Percentiles rank a stretch among this genome's conserved stretches.
Evolutionary conservation across 2,113 vertebrate genomes (phyloP).

Genomic region (Bucco capensis): DNA sequence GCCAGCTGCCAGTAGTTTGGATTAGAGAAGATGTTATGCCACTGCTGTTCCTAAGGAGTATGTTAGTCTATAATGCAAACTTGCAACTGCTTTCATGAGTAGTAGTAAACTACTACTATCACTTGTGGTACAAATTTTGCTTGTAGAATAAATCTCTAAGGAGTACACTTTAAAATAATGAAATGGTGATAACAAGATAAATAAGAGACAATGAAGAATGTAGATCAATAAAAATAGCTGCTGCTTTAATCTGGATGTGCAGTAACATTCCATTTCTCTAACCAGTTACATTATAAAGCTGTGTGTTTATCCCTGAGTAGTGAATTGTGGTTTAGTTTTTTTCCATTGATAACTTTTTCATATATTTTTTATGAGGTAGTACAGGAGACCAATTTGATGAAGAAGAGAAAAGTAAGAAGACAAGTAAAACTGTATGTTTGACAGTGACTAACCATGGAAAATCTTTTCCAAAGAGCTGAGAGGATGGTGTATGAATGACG

Average conservation of each 20-base stretch:
- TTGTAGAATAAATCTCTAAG: background rate
- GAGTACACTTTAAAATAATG: background rate
- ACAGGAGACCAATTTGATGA: background rate
- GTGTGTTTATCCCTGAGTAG: background rate
- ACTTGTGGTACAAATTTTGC: background rate
- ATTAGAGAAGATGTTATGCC: background rate
- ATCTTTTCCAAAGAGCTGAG: background rate
- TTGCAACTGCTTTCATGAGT: background rate
- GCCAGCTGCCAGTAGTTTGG: background rate
- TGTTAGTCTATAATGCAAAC: background rate
- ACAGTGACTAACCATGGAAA: background rate
- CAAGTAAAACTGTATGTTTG: background rate
- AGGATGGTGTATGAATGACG: background rate
- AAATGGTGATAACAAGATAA: background rate
- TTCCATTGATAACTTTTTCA: background rate
- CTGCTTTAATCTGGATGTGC: background rate
- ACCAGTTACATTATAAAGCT: background rate
- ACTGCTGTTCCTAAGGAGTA: background rate
- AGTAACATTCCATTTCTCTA: background rate
- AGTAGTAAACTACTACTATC: background rate
- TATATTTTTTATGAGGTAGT: background rate
- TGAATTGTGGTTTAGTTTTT: background rate
- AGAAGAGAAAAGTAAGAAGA: background rate
- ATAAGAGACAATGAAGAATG: background rate
- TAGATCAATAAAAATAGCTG: background rate